A percentile compares a stretch with the other conserved stretches of the same genome.
These are phyloP conservation scores for Himalopsyche kuldschensis DNA, from an alignment of 2,888 invertebrate species.

Conservation along the genomic window DNA sequence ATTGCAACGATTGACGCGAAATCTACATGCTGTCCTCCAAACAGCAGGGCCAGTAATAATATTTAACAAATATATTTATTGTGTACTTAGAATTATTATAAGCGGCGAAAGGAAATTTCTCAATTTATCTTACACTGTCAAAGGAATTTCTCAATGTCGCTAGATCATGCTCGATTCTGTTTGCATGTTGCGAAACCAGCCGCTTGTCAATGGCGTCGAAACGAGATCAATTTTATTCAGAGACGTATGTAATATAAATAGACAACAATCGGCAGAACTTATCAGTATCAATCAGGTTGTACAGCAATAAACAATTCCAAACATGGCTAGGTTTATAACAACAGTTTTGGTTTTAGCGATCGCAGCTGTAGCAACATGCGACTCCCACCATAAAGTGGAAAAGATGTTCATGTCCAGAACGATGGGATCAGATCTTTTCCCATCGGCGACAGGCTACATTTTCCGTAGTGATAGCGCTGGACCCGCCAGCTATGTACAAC, in stretches of 20 bases:
- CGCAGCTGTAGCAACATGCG: conserved; percentile 36
- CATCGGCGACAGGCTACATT: conserved; percentile 62
- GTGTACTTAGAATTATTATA: conserved; percentile 11
- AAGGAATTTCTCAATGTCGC: conserved; percentile 25
- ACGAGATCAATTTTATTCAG: conserved; percentile 19
- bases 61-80: conserved; percentile 1
- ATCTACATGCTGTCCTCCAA: not conserved
- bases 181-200: conserved; percentile 30
- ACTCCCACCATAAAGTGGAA: conserved; percentile 56
- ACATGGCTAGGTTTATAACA: conserved; percentile 12
- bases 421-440: conserved; percentile 61
- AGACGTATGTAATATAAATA: conserved; percentile 32
- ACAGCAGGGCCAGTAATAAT: not conserved
- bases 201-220: conserved; percentile 33
- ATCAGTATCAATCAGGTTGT: conserved; percentile 26
- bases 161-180: conserved; percentile 26
- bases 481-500: conserved; percentile 54
- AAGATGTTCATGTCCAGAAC: conserved; percentile 61
- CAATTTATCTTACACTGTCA: conserved; percentile 19
- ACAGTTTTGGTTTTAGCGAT: conserved; percentile 4
- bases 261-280: conserved; percentile 7
- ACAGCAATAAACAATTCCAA: conserved; percentile 8
- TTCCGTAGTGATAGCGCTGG: conserved; percentile 57
- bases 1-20: not conserved
- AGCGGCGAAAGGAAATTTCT: conserved; percentile 25